Percentiles rank a stretch among this genome's conserved stretches.
Conservation (phyloP, 1,140 invertebrate species). For the Cotesia glomerata region DNA sequence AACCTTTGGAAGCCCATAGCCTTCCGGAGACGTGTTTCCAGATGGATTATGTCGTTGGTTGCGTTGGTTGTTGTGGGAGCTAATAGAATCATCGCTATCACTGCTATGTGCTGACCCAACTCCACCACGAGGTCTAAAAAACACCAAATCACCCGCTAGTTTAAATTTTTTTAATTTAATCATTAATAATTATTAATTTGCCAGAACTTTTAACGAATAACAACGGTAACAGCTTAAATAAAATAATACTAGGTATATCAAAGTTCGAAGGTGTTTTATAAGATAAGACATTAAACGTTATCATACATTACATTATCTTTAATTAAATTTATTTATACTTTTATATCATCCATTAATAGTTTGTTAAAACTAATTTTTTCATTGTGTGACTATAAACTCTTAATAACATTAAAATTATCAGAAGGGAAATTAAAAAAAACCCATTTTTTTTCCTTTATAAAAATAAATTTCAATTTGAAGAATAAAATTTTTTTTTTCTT, state of each 20-base stretch:
- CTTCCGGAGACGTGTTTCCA: constrained; percentile 35
- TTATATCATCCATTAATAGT: too few relatives aligned
- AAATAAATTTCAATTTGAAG: too few relatives aligned
- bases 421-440: too few relatives aligned
- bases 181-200: neutral
- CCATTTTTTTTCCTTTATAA: too few relatives aligned
- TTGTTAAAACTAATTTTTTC: too few relatives aligned
- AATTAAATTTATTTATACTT: too few relatives aligned
- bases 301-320: too few relatives aligned
- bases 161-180: neutral
- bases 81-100: constrained; percentile 56
- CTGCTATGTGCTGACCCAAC: constrained; percentile 54
- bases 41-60: constrained; percentile 32
- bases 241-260: neutral
- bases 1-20: constrained; percentile 52
- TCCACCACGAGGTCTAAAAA: constrained; percentile 55
- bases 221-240: neutral
- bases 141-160: constrained; percentile 5
- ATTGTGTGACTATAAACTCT: too few relatives aligned
- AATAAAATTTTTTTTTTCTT: too few relatives aligned
- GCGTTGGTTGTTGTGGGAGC: constrained; percentile 32
- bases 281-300: too few relatives aligned
- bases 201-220: neutral
- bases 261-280: too few relatives aligned
- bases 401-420: too few relatives aligned